Evolutionary conservation across 1,140 invertebrate genomes (phyloP).

Genomic region (Heliconius himera): DNA sequence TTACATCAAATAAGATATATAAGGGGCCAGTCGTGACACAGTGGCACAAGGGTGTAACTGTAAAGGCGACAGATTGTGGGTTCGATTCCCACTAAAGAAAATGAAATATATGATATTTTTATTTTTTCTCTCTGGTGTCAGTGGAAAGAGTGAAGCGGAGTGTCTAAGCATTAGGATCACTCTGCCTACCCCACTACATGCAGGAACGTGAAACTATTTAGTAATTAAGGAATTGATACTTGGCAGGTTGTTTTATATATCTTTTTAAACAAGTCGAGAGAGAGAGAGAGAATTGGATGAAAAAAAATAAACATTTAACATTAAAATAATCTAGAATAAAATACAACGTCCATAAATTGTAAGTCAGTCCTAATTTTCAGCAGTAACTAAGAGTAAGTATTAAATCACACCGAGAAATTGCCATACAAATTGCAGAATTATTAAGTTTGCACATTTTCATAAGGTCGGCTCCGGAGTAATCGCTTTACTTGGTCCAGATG

Average conservation of each 20-base stretch:
- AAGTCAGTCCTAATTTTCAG: constrained; percentile 31
- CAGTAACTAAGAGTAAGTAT: constrained; percentile 38
- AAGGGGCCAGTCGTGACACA: too few relatives aligned
- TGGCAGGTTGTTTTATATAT: background rate
- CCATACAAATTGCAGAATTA: constrained; percentile 65
- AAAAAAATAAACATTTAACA: background rate
- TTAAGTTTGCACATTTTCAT: constrained; percentile 72
- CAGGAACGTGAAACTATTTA: too few relatives aligned
- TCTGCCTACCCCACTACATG: too few relatives aligned
- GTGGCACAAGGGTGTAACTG: too few relatives aligned
- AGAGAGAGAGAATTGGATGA: background rate
- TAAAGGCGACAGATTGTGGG: too few relatives aligned
- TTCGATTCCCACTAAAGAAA: too few relatives aligned
- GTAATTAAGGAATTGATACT: too few relatives aligned
- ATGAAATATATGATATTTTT: too few relatives aligned
- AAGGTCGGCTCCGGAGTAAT: constrained; percentile 67
- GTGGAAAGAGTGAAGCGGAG: too few relatives aligned
- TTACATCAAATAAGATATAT: too few relatives aligned
- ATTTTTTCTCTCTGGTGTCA: too few relatives aligned
- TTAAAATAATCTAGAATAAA: background rate
- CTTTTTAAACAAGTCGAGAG: background rate
- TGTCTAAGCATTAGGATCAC: too few relatives aligned
- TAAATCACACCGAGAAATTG: constrained; percentile 45
- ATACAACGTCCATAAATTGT: constrained; percentile 28
- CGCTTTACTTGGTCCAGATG: constrained; percentile 76